A percentile compares a stretch with the other conserved stretches of the same genome.
phyloP scores from a whole-genome alignment of 2,888 invertebrate genomes.

The Acholoe squamosa region DNA sequence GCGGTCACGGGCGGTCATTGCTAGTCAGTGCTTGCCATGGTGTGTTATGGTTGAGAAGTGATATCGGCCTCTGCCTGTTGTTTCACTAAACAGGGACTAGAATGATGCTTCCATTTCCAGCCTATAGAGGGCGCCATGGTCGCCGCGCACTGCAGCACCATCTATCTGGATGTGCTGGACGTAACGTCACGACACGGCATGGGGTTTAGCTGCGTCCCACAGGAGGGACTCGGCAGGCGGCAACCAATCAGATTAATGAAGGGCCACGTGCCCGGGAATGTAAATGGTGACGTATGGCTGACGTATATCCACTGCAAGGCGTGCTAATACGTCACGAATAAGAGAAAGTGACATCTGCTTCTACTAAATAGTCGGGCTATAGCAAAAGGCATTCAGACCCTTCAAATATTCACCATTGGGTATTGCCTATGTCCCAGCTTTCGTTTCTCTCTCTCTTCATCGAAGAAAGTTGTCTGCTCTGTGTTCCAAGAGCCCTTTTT shows the following conservation, averaged over 20 bases:
- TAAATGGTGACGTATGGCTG: not conserved
- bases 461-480: too few species aligned
- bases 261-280: not conserved
- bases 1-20: not conserved
- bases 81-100: slow-evolving; percentile 19
- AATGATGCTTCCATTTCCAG: not conserved
- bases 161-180: not conserved
- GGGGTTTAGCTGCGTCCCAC: not conserved
- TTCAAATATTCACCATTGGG: too few species aligned
- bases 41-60: slow-evolving; percentile 27
- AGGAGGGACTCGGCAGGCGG: not conserved
- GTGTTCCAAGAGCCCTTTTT: too few species aligned
- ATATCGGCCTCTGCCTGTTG: slow-evolving; percentile 28
- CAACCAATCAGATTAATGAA: slow-evolving; percentile 48
- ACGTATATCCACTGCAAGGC: not conserved
- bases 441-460: too few species aligned
- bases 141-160: not conserved
- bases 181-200: slow-evolving; percentile 50
- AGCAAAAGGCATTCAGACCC: too few species aligned
- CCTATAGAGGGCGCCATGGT: not conserved
- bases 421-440: too few species aligned
- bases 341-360: too few species aligned
- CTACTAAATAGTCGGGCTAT: too few species aligned
- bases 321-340: not conserved
- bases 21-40: slow-evolving; percentile 8